These are phyloP conservation scores for Margaritifera margaritifera DNA, from an alignment of 2,888 invertebrate species.

Conservation along the genomic window DNA sequence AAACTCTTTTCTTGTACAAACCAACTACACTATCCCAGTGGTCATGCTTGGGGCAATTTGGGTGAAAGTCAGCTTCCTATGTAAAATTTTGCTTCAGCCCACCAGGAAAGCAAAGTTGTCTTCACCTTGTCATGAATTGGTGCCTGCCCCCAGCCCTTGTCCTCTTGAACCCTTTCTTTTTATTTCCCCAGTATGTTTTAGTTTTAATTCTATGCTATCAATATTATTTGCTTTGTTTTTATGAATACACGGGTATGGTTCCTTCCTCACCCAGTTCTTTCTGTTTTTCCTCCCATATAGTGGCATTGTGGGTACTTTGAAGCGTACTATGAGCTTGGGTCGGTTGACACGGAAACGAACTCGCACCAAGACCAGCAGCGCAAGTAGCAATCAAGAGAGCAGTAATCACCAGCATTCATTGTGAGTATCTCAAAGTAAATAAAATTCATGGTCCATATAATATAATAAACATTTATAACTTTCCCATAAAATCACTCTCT, in stretches of 20 bases:
- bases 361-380: slow-evolving; percentile 34
- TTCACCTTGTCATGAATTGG: too few relatives aligned
- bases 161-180: slow-evolving; percentile 9
- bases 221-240: slow-evolving; percentile 16
- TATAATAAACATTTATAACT: too few relatives aligned
- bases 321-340: slow-evolving; percentile 69
- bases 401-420: slow-evolving; percentile 28
- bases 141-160: background rate
- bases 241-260: slow-evolving; percentile 25
- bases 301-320: slow-evolving; percentile 60
- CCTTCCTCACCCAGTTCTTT: slow-evolving; percentile 14
- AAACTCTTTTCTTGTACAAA: too few relatives aligned
- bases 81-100: too few relatives aligned
- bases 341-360: slow-evolving; percentile 60
- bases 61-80: too few relatives aligned
- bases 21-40: too few relatives aligned
- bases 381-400: slow-evolving; percentile 25
- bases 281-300: slow-evolving; percentile 42
- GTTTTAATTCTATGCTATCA: slow-evolving; percentile 8
- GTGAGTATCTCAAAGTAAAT: slow-evolving; percentile 39
- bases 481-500: too few relatives aligned
- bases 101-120: too few relatives aligned
- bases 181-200: background rate
- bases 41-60: too few relatives aligned
- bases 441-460: too few relatives aligned